phyloP scores from a whole-genome alignment of 2,113 vertebrate species.

The Mesocricetus auratus region DNA sequence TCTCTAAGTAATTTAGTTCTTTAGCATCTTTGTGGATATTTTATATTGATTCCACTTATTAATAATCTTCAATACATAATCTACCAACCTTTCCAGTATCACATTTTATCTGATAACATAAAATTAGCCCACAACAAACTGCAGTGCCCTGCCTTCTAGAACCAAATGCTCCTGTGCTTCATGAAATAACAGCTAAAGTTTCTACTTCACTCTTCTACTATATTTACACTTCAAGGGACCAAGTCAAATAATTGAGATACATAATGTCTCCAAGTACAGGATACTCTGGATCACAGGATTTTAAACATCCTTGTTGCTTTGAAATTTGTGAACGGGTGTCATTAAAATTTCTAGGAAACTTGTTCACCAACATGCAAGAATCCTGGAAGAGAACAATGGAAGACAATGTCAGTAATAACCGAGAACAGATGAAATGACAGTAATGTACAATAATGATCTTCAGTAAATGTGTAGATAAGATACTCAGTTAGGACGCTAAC shows the following conservation, averaged over 20 bases:
- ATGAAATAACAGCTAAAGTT: not conserved
- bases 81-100: not conserved
- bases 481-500: not conserved
- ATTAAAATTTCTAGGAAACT: not conserved
- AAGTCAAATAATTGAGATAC: not conserved
- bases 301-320: not conserved
- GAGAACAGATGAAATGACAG: not conserved
- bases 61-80: not conserved
- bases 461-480: not conserved
- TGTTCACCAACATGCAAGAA: not conserved
- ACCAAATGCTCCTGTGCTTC: not conserved
- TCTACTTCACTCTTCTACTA: not conserved
- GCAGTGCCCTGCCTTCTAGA: not conserved
- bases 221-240: not conserved
- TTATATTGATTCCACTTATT: not conserved
- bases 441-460: not conserved
- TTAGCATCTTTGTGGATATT: not conserved
- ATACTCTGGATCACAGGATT: not conserved
- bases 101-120: not conserved
- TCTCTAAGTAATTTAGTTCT: not conserved
- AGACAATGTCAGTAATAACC: not conserved
- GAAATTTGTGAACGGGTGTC: not conserved
- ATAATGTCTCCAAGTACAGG: not conserved
- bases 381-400: not conserved
- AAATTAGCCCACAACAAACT: not conserved